Evolutionary conservation across 2,113 vertebrate species (phyloP), one percentile per base, ranked within the genome.

Genomic region (Entomyzon cyanotis): DNA sequence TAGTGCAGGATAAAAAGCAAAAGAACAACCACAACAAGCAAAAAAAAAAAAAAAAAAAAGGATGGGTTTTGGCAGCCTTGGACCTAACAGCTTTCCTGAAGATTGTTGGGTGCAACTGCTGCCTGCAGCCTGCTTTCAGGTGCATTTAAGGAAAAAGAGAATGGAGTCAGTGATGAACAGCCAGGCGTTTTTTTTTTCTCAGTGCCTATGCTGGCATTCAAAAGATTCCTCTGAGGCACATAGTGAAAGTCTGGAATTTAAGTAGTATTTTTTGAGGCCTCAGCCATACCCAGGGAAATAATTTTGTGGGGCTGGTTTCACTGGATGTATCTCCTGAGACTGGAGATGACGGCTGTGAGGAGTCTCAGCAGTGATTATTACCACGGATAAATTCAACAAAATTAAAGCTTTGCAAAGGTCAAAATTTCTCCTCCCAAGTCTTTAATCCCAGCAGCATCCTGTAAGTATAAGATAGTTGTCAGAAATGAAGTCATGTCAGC

Each of bases 381-480:
- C 89, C 76, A 16, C 1, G 2, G 88, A 89, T 78, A 80, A 96
- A 94, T 78, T 84, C 75, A 91, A 88, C 71, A 87, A 75, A 95
- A 94, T 92, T 82, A 96, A 85, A 95, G 94, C 94, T 94, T 79
- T 91, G 70, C 73, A 94, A 91, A 79, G 70, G 74, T 74, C 44
- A 76, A 10, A 86, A 81, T 93, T 93, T 68, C 23, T 75, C 68
- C 80, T 86, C 47, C 63, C 50, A 67, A 62, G 76, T 82, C 92
- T 95, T 84, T 96, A 94, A 96, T 95, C 63, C 87, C 79, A 85
- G 68, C 60, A 84, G 79, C 49, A 39, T 42, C 42, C 39, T 59
- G 85, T 75, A 90, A 95, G 83, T 68, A 46, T 47, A 94, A 94
- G 71, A 76, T 87, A 81, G 44, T 70, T 95, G 87, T 88, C 87